phyloP scores from a whole-genome alignment of 1,140 invertebrate species.

The Acromyrmex heyeri region DNA sequence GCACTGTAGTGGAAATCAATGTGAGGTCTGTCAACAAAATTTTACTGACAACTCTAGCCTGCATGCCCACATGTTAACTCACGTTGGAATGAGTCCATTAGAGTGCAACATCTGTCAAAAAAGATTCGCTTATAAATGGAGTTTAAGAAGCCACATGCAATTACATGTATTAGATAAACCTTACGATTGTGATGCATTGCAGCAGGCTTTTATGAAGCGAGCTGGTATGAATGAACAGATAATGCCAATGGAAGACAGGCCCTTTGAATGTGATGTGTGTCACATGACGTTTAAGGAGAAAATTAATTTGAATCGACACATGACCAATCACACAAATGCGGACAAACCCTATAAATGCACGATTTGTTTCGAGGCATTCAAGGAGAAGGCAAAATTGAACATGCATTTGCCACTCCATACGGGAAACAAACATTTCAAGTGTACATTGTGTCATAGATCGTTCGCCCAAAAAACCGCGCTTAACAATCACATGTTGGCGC shows the following conservation, averaged over 20 bases:
- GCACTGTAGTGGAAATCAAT: conserved; percentile 81
- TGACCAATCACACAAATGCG: conserved; percentile 83
- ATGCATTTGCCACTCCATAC: conserved; percentile 91
- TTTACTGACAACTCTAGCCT: conserved; percentile 85
- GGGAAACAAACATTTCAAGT: conserved; percentile 91
- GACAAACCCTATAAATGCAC: conserved; percentile 86
- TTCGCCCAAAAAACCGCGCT: conserved; percentile 82
- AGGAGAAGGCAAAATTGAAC: conserved; percentile 87
- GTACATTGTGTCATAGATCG: conserved; percentile 86
- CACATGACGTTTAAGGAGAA: conserved; percentile 87
- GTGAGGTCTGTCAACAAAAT: conserved; percentile 86
- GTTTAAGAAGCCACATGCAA: conserved; percentile 90
- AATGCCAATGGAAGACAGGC: conserved; percentile 80
- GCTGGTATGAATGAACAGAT: conserved; percentile 72
- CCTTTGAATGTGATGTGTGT: conserved; percentile 86
- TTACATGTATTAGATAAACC: conserved; percentile 89
- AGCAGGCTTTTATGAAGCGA: conserved; percentile 77
- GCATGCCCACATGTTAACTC: conserved; percentile 86
- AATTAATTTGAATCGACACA: conserved; percentile 85
- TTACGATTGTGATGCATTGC: conserved; percentile 88
- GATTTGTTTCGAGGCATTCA: conserved; percentile 86
- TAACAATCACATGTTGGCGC: conserved; percentile 84
- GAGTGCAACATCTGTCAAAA: conserved; percentile 87
- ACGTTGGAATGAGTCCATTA: conserved; percentile 87
- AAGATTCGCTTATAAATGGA: conserved; percentile 87